phyloP scores from a whole-genome alignment of 2,888 invertebrate genomes.

The Lasioglossum calceatum region DNA sequence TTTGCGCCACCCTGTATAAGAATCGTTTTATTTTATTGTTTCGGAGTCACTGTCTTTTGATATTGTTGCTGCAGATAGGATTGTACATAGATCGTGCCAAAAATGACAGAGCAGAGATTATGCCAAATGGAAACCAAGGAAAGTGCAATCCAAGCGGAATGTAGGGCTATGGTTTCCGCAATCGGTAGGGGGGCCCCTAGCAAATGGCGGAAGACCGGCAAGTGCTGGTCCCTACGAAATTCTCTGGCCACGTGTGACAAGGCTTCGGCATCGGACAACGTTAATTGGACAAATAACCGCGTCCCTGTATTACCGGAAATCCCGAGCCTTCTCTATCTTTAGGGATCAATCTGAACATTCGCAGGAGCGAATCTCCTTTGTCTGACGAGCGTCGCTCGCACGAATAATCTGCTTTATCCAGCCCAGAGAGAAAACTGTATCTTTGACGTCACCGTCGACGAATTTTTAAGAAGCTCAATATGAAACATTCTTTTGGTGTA shows the following conservation, averaged over 20 bases:
- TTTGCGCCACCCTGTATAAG: no score
- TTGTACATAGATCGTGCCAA: not conserved
- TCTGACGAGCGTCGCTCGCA: not conserved
- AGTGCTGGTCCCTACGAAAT: constrained; percentile 46
- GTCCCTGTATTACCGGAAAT: not conserved
- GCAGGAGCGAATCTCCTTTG: constrained; percentile 12
- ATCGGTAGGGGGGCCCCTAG: constrained; percentile 13
- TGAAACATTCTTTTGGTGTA: not conserved
- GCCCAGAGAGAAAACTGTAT: constrained; percentile 1
- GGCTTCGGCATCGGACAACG: constrained; percentile 51
- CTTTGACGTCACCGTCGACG: not conserved
- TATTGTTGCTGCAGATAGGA: not conserved
- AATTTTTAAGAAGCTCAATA: not conserved
- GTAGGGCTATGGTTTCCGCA: constrained; percentile 48
- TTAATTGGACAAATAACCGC: constrained; percentile 68
- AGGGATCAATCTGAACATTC: constrained; percentile 30
- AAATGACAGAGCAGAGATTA: not conserved
- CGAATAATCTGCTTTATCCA: constrained; percentile 22
- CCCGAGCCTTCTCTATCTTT: not conserved
- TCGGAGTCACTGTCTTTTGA: not conserved
- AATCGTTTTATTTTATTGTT: not conserved
- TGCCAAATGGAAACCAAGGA: not conserved
- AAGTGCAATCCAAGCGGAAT: constrained; percentile 22
- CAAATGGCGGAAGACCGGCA: constrained; percentile 53
- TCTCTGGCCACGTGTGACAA: constrained; percentile 29